Conservation (phyloP, 92 coral and sea anemone species). For the Umimayanthus chanpuru region DNA sequence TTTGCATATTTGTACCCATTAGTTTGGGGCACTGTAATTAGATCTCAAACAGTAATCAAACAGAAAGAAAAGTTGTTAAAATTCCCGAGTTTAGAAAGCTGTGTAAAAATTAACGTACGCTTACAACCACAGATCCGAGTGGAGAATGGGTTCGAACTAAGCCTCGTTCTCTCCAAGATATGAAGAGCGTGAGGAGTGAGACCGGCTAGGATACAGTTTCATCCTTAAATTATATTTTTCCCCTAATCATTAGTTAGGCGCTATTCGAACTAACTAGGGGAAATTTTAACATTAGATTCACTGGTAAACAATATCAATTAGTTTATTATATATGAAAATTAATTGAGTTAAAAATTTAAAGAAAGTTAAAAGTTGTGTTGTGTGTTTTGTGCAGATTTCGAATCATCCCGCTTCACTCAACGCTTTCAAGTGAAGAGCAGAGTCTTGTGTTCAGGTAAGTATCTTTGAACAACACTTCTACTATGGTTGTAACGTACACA, state of each 20-base stretch:
- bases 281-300: too few species aligned
- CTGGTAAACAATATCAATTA: too few species aligned
- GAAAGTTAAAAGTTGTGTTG: neutral
- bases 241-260: neutral
- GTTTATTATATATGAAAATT: too few species aligned
- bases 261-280: too few species aligned
- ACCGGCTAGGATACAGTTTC: too few species aligned
- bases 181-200: neutral
- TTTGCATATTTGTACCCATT: too few species aligned
- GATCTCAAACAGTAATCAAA: neutral
- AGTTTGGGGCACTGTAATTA: neutral
- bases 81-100: too few species aligned
- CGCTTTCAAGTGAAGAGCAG: constrained; percentile 85
- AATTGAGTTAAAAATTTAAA: neutral
- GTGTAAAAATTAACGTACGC: too few species aligned
- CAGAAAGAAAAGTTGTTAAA: neutral
- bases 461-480: too few species aligned
- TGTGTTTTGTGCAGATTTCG: constrained; percentile 63
- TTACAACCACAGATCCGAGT: neutral
- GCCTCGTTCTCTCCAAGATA: neutral
- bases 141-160: neutral
- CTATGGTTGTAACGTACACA: too few species aligned
- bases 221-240: too few species aligned
- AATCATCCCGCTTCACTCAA: constrained; percentile 78
- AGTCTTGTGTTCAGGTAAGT: constrained; percentile 75